A percentile compares a stretch with the other conserved stretches of the same genome.
Evolutionary conservation across 1,140 invertebrate species (phyloP).

Genomic region (Zaprionus taronus): DNA sequence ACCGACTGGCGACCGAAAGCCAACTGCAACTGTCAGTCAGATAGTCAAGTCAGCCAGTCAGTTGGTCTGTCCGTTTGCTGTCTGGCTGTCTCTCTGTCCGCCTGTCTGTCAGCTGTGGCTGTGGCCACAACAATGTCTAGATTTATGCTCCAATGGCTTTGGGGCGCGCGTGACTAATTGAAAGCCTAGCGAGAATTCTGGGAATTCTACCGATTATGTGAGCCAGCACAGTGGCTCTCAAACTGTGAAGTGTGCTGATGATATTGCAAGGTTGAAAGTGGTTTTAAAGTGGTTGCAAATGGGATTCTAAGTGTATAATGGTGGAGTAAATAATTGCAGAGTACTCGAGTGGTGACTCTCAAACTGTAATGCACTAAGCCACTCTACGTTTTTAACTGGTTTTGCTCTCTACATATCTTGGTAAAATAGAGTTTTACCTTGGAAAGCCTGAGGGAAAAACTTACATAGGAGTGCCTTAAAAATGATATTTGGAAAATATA

Average conservation of each 20-base stretch:
- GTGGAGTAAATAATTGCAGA: background rate
- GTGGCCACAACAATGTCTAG: slow-evolving; percentile 75
- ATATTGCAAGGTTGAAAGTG: background rate
- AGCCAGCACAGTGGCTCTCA: slow-evolving; percentile 38
- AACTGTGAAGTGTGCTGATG: slow-evolving; percentile 38
- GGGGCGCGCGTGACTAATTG: slow-evolving; percentile 80
- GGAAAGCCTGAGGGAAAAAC: no score
- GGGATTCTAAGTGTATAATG: background rate
- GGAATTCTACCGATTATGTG: slow-evolving; percentile 34
- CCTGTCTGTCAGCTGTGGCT: slow-evolving; percentile 46
- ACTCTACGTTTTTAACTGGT: background rate
- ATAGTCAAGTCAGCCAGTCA: slow-evolving; percentile 20
- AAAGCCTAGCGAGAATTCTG: slow-evolving; percentile 73
- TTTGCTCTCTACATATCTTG: no score
- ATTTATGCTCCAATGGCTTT: slow-evolving; percentile 72
- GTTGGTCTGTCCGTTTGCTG: slow-evolving; percentile 10
- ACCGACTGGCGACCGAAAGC: slow-evolving; percentile 15
- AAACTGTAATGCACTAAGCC: background rate
- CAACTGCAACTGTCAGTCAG: slow-evolving; percentile 36
- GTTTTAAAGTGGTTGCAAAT: background rate
- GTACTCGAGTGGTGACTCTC: background rate
- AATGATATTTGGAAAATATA: background rate
- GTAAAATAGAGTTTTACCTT: no score
- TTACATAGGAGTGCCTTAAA: no score
- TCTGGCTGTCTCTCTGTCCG: slow-evolving; percentile 33